Percentiles rank a stretch among this genome's conserved stretches.
Evolutionary conservation across 1,140 invertebrate genomes (phyloP).

Genomic region (Polyergus mexicanus): DNA sequence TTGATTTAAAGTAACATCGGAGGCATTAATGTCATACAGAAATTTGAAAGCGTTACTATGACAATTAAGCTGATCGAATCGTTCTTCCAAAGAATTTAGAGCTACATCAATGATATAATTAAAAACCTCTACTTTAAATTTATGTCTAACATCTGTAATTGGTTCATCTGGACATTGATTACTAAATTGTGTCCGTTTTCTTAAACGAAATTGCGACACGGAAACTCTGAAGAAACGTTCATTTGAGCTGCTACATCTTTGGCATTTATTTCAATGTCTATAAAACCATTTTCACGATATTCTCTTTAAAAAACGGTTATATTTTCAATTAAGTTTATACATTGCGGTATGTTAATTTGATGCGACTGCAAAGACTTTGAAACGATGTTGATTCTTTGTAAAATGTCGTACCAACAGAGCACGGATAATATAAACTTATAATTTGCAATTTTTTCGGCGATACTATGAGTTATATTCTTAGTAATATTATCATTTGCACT

Average conservation of each 20-base stretch:
- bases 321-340: constrained; percentile 4
- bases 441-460: no score
- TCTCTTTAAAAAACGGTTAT: not conserved
- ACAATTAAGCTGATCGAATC: no score
- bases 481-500: not conserved
- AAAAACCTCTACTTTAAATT: no score
- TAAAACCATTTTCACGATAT: not conserved
- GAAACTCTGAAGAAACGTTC: constrained; percentile 4
- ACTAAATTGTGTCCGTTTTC: not conserved
- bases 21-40: no score
- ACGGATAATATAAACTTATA: not conserved
- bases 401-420: not conserved
- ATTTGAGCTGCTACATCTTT: constrained; percentile 3
- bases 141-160: not conserved
- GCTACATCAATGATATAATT: no score
- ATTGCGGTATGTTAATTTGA: not conserved
- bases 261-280: not conserved
- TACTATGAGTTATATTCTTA: not conserved
- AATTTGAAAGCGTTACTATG: no score
- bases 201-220: not conserved
- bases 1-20: no score
- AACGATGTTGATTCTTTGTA: not conserved
- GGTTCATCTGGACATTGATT: not conserved
- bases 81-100: no score
- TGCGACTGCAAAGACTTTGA: not conserved